Evolutionary conservation across 2,797 vertebrate species (phyloP), one percentile per base, ranked within the genome.

Genomic region (Bucorvus abyssinicus): DNA sequence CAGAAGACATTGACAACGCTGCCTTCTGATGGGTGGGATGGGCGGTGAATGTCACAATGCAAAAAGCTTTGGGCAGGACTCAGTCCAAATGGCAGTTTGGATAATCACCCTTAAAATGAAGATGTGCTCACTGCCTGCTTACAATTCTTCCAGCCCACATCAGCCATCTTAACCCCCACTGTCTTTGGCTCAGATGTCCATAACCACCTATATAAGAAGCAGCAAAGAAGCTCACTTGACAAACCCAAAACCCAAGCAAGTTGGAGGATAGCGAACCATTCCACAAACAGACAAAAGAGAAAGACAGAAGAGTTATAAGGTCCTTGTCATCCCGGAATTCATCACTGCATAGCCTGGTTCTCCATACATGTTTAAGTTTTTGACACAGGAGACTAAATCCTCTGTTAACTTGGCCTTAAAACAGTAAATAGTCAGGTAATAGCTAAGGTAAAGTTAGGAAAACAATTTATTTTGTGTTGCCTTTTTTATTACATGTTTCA

Each of bases 311-410:
- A 77, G 7, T 56, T 90, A 7, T 2, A 49, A 78, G 30, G 36
- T 79, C 24, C 38, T 63, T 92, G 76, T 73, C n/a, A 57, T 12
- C 29, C 16, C 2, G 0, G 21, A 92, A 65, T 84, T 75, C 22
- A 71, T 38, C n/a, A 67, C 24, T 69, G 34, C 44, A 65, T 38
- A 74, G 26, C 29, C 13, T 67, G 8, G 10, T 40, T 79, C n/a
- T 49, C 56, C n/a, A 23, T 14, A 64, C 0, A 0, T 0, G 8
- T 38, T n/a, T 30, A 71, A 26, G 27, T 53, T 81, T 76, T 79
- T 4, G 4, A 59, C 29, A 34, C 5, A 38, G 12, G 32, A 73
- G 17, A 81, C 42, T n/a, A 83, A 85, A 59, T 32, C 0, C 2
- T 36, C 29, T 44, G 38, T 64, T 84, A 45, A 53, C 26, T 38